Evolutionary conservation across 2,888 invertebrate genomes (phyloP).

Genomic region (Drosophila rubida): DNA sequence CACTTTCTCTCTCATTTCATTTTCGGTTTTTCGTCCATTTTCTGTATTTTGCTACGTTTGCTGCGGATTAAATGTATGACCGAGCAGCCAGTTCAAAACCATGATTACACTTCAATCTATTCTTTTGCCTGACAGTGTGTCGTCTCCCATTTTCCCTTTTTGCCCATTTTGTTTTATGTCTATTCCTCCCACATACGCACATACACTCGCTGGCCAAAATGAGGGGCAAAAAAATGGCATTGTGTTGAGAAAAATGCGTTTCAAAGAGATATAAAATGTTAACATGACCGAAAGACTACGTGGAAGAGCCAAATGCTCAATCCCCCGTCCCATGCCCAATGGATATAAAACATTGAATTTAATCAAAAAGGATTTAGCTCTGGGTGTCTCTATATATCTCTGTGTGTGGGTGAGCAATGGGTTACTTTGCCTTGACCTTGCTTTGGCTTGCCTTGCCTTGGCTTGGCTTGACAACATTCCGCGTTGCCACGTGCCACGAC

Average conservation of each 20-base stretch:
- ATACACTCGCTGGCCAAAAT: slow-evolving; percentile 25
- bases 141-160: slow-evolving; percentile 22
- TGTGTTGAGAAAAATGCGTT: slow-evolving; percentile 76
- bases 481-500: slow-evolving; percentile 65
- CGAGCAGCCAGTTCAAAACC: slow-evolving; percentile 80
- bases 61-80: slow-evolving; percentile 76
- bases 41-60: slow-evolving; percentile 72
- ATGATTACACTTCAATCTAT: slow-evolving; percentile 81
- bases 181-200: slow-evolving; percentile 10
- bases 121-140: slow-evolving; percentile 54
- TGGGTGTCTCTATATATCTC: slow-evolving; percentile 32
- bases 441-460: background rate
- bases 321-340: slow-evolving; percentile 48
- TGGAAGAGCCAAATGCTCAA: slow-evolving; percentile 16
- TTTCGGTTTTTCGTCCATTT: slow-evolving; percentile 59
- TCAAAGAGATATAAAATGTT: slow-evolving; percentile 81
- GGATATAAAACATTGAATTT: slow-evolving; percentile 81
- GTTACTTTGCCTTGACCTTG: slow-evolving; percentile 67
- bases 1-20: slow-evolving; percentile 68
- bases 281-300: slow-evolving; percentile 65
- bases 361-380: slow-evolving; percentile 79
- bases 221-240: slow-evolving; percentile 47
- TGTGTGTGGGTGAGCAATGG: slow-evolving; percentile 47
- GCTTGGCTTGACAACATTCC: slow-evolving; percentile 60
- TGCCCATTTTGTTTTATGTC: slow-evolving; percentile 78